Evolutionary conservation across 2,888 invertebrate species (phyloP), one percentile per base, ranked within the genome.

Genomic region (Teleogryllus oceanicus): DNA sequence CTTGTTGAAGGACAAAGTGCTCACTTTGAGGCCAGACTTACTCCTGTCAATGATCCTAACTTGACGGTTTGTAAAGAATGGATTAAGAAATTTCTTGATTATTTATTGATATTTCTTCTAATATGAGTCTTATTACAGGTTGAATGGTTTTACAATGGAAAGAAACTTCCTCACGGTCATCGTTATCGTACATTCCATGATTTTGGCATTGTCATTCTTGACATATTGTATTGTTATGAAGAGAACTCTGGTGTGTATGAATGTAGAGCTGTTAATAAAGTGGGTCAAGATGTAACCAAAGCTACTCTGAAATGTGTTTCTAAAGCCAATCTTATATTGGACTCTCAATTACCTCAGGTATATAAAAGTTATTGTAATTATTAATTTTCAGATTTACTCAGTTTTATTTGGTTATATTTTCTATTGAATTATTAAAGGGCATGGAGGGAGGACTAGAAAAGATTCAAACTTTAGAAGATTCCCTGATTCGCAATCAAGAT

Each of bases 111-210:
- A 80, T 49, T 62, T 78, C n/a, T 62, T 74, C n/a, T 76, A 76
- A 37, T 50, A 3, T 37, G 18, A 81, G 20, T 13, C 76, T 79
- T 76, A 37, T 78, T 82, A 8, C 78, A 86, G 85, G 86, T 98
- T 21, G 97, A 98, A 88, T 98, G 98, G 98, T 96, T 93, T 87
- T 96, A 95, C 86, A 96, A 97, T 86, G 96, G 96, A 81, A 93
- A 95, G 87, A 96, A 96, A 86, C 88, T 97, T 84, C 95, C 96
- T 2, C 94, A 95, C 88, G 99, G 98, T 78, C 98, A 98, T 87
- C 93, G 99, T 83, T 99, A 97, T 88, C 92, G 98, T 84, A 98
- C 98, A 80, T 97, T 98, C 93, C 96, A 98, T 86, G 98, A 98
- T 86, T 98, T 98, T 87, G 98, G 98, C 82, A 96, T 97, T 85